Base-by-base conservation (phyloP, 2,888 invertebrate genomes). In the Thyatira batis region DNA sequence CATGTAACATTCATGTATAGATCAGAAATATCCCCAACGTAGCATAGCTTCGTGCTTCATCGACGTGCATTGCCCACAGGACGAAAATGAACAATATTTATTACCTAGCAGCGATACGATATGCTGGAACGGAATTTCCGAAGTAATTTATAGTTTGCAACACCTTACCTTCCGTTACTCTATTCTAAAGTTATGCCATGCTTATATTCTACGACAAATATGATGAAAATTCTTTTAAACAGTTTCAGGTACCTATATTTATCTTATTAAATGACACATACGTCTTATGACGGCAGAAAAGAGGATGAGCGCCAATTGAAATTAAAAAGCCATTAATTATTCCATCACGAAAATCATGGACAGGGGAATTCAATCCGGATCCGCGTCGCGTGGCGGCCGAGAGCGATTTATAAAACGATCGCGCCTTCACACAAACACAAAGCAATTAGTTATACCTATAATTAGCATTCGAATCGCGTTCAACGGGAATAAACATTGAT, bases 401-500 rank as follows among this genome's bases (percentile, higher is more conserved):
- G 67, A 68, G 63, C 68, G 66, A 76, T 80, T 82, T 73, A 73
- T 68, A 76, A 79, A 81, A 75, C 74, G 74, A 74, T 75, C 66
- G 71, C 76, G 73, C 79, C 76, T 84, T 78, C 73, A 80, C 82
- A 78, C 81, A 83, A 85, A 86, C 75, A 85, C 82, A 82, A 81
- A 81, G 83, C 87, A 91, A 89, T 91, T 91, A 91, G 87, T 82
- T 83, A 80, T 76, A 76, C 76, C 81, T 74, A 80, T 85, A 87
- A 90, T 92, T 89, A 89, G 85, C 82, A 91, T 92, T 90, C 91
- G 73, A 83, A 87, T 82, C 87, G 84, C 89, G 87, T 89, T 77
- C 81, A 69, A 67, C 72, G 83, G 80, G 84, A 87, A 89, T 90
- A 92, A 91, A 92, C 90, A 92, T 92, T 92, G 91, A 92, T 92